Percentiles rank a stretch among this genome's conserved stretches.
phyloP scores from a whole-genome alignment of 1,140 invertebrate species.

The Drosophila triauraria region DNA sequence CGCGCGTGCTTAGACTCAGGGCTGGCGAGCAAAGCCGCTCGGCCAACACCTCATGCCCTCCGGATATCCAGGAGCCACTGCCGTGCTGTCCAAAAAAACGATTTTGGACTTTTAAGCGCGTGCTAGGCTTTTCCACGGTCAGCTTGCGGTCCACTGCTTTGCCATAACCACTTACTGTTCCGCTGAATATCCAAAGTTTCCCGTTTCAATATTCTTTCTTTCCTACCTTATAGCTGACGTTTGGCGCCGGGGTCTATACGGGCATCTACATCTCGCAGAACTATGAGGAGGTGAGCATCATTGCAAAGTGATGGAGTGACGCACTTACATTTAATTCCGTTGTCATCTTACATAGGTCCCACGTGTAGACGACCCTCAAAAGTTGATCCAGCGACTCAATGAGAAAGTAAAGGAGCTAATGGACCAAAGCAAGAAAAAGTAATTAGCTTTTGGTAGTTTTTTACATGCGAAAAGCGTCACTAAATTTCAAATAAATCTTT shows the following conservation, averaged over 20 bases:
- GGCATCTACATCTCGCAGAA: slow-evolving; percentile 93
- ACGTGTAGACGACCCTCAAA: slow-evolving; percentile 91
- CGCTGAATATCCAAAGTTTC: not conserved
- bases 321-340: not conserved
- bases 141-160: slow-evolving; percentile 12
- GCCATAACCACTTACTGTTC: not conserved
- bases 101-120: slow-evolving; percentile 38
- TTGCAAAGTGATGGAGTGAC: not conserved
- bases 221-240: slow-evolving; percentile 88
- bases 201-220: slow-evolving; percentile 2
- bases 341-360: slow-evolving; percentile 87
- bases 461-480: slow-evolving; percentile 3
- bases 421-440: slow-evolving; percentile 87
- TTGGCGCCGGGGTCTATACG: slow-evolving; percentile 91
- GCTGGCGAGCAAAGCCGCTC: slow-evolving; percentile 1
- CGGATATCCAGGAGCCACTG: slow-evolving; percentile 22
- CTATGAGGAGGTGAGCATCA: slow-evolving; percentile 90
- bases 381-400: slow-evolving; percentile 89
- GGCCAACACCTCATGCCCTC: slow-evolving; percentile 12
- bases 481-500: slow-evolving; percentile 22
- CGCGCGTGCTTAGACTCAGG: slow-evolving; percentile 31
- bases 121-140: slow-evolving; percentile 49
- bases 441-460: slow-evolving; percentile 38
- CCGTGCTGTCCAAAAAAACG: slow-evolving; percentile 53
- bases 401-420: slow-evolving; percentile 86